These are phyloP conservation scores for Glossophaga mutica DNA, from an alignment of 2,797 vertebrate genomes.

Conservation along the genomic window DNA sequence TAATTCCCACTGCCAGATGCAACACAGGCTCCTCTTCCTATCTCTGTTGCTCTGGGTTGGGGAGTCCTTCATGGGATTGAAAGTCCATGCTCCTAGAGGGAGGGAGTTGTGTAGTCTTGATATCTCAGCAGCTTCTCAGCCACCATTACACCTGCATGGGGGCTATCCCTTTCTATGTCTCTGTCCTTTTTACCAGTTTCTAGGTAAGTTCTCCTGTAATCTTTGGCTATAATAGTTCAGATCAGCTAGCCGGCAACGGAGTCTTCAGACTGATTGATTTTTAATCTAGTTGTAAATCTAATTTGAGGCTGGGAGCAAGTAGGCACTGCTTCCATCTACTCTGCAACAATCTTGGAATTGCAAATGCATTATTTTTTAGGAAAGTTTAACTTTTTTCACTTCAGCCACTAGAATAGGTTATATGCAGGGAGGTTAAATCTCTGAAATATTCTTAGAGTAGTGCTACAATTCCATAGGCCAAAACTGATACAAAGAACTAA, in stretches of 20 bases:
- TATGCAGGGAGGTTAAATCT: background rate
- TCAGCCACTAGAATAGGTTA: background rate
- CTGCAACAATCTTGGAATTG: background rate
- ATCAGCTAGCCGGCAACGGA: background rate
- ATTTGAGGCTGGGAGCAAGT: background rate
- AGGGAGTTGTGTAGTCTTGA: background rate
- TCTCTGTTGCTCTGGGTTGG: background rate
- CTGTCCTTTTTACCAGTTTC: background rate
- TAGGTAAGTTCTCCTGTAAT: background rate
- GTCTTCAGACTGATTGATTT: background rate
- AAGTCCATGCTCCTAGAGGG: background rate
- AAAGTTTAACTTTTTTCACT: background rate
- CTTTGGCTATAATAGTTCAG: background rate
- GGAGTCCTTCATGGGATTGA: background rate
- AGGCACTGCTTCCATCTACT: background rate
- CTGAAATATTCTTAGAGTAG: background rate
- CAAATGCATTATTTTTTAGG: background rate
- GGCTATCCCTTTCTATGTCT: background rate
- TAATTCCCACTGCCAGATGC: background rate
- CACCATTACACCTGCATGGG: background rate
- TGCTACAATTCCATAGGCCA: background rate
- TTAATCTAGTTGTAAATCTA: background rate
- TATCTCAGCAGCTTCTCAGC: background rate
- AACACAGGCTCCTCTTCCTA: background rate
- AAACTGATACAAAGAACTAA: background rate